A percentile compares a stretch with the other conserved stretches of the same genome.
phyloP scores from a whole-genome alignment of 2,797 vertebrate genomes.

The Diplodus puntazzo region DNA sequence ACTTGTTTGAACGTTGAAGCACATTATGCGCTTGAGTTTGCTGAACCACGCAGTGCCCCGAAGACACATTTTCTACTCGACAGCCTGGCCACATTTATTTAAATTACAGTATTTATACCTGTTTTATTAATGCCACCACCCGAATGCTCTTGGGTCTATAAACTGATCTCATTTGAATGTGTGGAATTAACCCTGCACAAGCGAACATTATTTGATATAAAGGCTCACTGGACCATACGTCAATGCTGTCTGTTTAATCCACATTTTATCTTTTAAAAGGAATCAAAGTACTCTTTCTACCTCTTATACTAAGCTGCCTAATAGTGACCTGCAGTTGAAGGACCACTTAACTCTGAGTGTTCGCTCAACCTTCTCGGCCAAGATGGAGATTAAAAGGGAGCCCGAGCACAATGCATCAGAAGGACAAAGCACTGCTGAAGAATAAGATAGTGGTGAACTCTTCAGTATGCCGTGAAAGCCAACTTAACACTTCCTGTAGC shows the following conservation, averaged over 20 bases:
- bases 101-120: constrained; percentile 16
- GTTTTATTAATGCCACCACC: constrained; percentile 1
- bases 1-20: constrained; percentile 51
- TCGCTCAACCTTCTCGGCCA: constrained; percentile 35
- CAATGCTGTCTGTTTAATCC: constrained; percentile 42
- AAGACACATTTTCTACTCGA: constrained; percentile 31
- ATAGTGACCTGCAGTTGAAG: constrained; percentile 47
- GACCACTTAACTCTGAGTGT: constrained; percentile 41
- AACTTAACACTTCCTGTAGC: constrained; percentile 40
- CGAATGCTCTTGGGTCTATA: constrained; percentile 15
- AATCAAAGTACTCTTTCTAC: constrained; percentile 25
- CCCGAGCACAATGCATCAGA: constrained; percentile 37
- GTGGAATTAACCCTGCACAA: constrained; percentile 37
- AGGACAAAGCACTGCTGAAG: constrained; percentile 40
- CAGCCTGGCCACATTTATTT: constrained; percentile 21
- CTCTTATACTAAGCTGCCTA: constrained; percentile 26
- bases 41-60: constrained; percentile 28
- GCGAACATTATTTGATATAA: constrained; percentile 23
- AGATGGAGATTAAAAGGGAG: constrained; percentile 52
- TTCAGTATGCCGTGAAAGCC: constrained; percentile 24
- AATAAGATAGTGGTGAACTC: constrained; percentile 35
- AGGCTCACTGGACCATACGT: constrained; percentile 31
- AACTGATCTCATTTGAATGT: constrained; percentile 7
- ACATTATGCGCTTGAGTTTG: constrained; percentile 22
- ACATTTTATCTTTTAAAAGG: constrained; percentile 27